Conservation (phyloP, 2,797 vertebrate genomes). For the Labroides dimidiatus region DNA sequence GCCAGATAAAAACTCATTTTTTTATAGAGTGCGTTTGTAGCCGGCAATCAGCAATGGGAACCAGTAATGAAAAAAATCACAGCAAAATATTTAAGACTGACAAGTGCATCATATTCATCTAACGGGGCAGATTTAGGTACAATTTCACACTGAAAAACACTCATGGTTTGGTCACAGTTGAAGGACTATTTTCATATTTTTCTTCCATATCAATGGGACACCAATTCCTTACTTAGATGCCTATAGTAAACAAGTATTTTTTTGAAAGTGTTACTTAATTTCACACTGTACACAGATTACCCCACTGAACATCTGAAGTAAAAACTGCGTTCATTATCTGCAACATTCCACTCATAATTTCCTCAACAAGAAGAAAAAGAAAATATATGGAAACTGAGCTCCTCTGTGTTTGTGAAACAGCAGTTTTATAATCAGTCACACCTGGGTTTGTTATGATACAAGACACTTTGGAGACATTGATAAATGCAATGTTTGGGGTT, state of each 20-base stretch:
- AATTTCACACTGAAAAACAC: constrained; percentile 62
- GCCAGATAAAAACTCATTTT: constrained; percentile 53
- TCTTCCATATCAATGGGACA: constrained; percentile 49
- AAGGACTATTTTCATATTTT: constrained; percentile 66
- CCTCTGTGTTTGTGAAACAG: constrained; percentile 63
- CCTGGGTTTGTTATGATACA: constrained; percentile 37
- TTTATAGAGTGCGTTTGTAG: constrained; percentile 54
- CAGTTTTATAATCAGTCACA: constrained; percentile 58
- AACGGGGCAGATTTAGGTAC: constrained; percentile 71
- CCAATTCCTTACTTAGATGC: constrained; percentile 44
- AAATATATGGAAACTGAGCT: constrained; percentile 51
- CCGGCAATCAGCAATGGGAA: constrained; percentile 65
- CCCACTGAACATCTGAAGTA: constrained; percentile 49
- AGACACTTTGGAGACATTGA: constrained; percentile 53
- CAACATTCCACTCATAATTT: constrained; percentile 47
- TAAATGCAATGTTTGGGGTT: constrained; percentile 34
- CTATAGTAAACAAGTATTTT: constrained; percentile 54
- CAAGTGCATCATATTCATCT: constrained; percentile 76
- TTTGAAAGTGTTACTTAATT: constrained; percentile 59
- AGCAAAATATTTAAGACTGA: constrained; percentile 81
- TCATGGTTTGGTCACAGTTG: constrained; percentile 80
- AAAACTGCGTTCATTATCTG: constrained; percentile 45
- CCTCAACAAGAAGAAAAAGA: constrained; percentile 37
- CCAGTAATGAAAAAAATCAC: constrained; percentile 68
- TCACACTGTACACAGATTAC: constrained; percentile 65